These are phyloP conservation scores for Accipiter cooperii DNA, from an alignment of 2,113 vertebrate genomes.

Conservation along the genomic window DNA sequence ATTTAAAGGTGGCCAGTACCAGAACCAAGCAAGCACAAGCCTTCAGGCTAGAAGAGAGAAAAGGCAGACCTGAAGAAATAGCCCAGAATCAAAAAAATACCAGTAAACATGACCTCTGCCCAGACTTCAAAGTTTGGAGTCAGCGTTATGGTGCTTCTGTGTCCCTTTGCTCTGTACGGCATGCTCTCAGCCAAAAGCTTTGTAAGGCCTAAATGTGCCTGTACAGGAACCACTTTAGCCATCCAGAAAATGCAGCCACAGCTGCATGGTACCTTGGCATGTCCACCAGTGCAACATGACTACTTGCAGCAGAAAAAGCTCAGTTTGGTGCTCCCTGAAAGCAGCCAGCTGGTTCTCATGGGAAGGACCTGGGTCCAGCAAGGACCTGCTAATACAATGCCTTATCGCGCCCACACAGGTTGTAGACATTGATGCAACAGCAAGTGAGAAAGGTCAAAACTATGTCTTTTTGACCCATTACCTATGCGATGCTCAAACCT, in stretches of 20 bases:
- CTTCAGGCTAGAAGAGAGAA: background rate
- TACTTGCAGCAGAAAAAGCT: background rate
- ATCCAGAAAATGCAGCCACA: background rate
- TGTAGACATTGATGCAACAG: accelerated
- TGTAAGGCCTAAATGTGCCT: background rate
- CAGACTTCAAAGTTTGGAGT: background rate
- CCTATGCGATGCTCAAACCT: background rate
- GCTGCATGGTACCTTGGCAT: background rate
- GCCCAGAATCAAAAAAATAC: background rate
- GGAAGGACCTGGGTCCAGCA: background rate
- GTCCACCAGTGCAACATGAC: accelerated
- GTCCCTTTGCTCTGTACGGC: background rate
- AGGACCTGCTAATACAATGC: background rate
- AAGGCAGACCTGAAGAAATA: background rate
- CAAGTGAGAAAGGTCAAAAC: background rate
- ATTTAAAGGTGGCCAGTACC: background rate
- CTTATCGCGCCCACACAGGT: accelerated
- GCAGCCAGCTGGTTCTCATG: background rate
- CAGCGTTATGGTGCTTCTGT: background rate
- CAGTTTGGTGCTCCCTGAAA: background rate
- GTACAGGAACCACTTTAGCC: background rate
- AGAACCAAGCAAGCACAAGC: background rate
- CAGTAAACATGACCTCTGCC: background rate
- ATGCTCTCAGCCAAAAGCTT: background rate
- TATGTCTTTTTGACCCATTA: background rate